Percentiles rank a stretch among this genome's conserved stretches.
phyloP scores from a whole-genome alignment of 2,797 vertebrate species.

The Clamator glandarius region DNA sequence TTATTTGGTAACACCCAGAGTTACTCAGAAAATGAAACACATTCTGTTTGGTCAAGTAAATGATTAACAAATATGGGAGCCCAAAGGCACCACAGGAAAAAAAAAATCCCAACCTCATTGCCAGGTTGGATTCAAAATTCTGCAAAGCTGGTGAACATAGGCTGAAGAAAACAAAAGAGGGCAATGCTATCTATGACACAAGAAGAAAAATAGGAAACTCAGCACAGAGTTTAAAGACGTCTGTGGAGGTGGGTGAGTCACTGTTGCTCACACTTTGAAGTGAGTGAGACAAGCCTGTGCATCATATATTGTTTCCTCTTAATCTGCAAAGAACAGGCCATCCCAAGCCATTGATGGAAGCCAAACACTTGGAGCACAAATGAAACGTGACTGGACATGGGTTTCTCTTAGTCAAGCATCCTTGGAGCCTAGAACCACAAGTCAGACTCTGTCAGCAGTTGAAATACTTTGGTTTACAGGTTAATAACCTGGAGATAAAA shows the following conservation, averaged over 20 bases:
- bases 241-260: conserved; percentile 75
- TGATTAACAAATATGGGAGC: conserved; percentile 41
- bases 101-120: conserved; percentile 30
- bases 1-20: conserved; percentile 47
- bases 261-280: conserved; percentile 61
- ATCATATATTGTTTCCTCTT: conserved; percentile 60
- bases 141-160: conserved; percentile 35
- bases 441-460: conserved; percentile 51
- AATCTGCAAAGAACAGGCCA: conserved; percentile 51
- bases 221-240: conserved; percentile 58
- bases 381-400: conserved; percentile 53
- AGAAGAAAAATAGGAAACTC: conserved; percentile 54
- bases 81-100: conserved; percentile 23
- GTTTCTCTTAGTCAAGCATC: conserved; percentile 66
- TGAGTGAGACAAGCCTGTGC: conserved; percentile 59
- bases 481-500: conserved; percentile 51
- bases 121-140: conserved; percentile 56
- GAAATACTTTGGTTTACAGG: conserved; percentile 55
- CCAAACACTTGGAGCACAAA: conserved; percentile 43
- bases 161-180: conserved; percentile 63
- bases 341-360: conserved; percentile 43
- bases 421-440: conserved; percentile 41
- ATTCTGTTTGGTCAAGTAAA: conserved; percentile 48
- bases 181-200: conserved; percentile 56
- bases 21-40: conserved; percentile 58